Conservation (phyloP, 2,797 vertebrate species). For the Paguma larvata region DNA sequence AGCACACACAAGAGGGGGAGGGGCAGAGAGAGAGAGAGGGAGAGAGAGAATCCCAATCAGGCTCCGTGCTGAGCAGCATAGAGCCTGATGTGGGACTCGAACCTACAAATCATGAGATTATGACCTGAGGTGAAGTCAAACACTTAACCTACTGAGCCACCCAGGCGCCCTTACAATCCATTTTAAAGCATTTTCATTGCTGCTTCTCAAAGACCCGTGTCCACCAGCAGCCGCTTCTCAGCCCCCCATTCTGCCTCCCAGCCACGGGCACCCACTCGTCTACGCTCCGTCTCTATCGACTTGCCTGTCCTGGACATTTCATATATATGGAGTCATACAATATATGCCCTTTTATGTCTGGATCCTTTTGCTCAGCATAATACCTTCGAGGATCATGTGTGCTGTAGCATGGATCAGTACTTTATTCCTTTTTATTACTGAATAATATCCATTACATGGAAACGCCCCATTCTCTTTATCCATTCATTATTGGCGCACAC, state of each 20-base stretch:
- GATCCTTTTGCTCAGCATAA: background rate
- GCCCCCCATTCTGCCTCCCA: background rate
- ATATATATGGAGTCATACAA: background rate
- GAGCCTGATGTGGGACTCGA: no score
- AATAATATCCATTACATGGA: background rate
- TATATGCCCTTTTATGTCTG: background rate
- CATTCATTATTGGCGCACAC: background rate
- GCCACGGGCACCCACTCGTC: background rate
- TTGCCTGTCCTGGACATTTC: background rate
- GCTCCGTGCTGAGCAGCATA: no score
- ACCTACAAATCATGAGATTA: no score
- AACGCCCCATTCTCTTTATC: background rate
- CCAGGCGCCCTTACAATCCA: background rate
- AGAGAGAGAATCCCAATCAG: no score
- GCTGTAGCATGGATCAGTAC: background rate
- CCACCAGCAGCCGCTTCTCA: background rate
- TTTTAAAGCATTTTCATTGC: background rate
- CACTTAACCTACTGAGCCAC: no score
- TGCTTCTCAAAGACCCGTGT: accelerated
- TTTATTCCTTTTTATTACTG: background rate
- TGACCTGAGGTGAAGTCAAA: no score
- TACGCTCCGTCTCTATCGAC: background rate
- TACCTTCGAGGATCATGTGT: background rate
- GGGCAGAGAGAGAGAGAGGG: no score
- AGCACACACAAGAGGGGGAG: no score